phyloP scores from a whole-genome alignment of 2,888 invertebrate genomes.

The Diarsia dahlii region DNA sequence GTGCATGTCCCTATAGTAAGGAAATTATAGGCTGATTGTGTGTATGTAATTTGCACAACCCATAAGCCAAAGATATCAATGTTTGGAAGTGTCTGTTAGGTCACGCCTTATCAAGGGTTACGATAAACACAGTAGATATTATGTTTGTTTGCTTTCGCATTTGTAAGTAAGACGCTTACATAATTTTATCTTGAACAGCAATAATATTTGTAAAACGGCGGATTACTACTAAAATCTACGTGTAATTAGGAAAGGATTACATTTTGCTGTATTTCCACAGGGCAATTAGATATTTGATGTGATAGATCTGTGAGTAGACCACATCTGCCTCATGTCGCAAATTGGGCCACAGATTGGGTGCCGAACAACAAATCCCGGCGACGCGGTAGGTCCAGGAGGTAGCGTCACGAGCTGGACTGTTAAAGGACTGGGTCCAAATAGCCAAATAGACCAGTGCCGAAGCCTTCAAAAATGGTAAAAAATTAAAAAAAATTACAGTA shows the following conservation, averaged over 20 bases:
- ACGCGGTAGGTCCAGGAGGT: not conserved
- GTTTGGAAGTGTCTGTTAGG: conserved; percentile 1
- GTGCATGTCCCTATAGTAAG: too few relatives aligned
- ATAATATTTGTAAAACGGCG: not conserved
- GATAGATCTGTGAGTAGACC: not conserved
- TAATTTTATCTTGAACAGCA: conserved; percentile 17
- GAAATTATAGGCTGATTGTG: too few relatives aligned
- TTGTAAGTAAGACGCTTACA: conserved; percentile 32
- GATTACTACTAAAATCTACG: not conserved
- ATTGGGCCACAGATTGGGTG: not conserved
- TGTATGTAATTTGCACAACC: too few relatives aligned
- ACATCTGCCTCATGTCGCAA: not conserved
- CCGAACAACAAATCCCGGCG: too few relatives aligned
- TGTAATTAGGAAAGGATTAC: not conserved
- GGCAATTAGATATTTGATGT: not conserved
- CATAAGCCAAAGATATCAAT: not conserved
- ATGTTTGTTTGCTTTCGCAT: conserved; percentile 5
- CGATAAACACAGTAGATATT: conserved; percentile 25
- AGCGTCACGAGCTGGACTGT: not conserved
- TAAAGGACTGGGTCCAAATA: not conserved
- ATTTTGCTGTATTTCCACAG: not conserved
- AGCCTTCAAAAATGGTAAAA: too few relatives aligned
- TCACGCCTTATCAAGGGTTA: conserved; percentile 43
- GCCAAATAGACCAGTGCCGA: too few relatives aligned
- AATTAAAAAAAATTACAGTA: too few relatives aligned